Percentiles rank a stretch among this genome's conserved stretches.
These are phyloP conservation scores for Silurus glanis DNA, from an alignment of 2,113 vertebrate genomes.

Conservation along the genomic window DNA sequence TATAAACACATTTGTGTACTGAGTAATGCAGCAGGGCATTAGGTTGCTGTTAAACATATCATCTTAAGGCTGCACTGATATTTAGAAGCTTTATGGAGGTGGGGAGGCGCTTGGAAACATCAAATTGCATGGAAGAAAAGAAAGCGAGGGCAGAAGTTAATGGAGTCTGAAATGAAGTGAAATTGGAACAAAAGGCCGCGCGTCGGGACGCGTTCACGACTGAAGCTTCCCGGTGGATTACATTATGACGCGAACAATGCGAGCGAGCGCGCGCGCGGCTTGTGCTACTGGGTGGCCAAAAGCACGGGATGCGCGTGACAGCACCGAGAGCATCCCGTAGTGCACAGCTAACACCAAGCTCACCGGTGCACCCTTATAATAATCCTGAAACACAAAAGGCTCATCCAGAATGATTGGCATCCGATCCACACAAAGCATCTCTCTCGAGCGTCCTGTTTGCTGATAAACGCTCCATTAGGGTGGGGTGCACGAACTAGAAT, in stretches of 20 bases:
- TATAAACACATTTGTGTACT: neutral
- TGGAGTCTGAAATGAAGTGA: constrained; percentile 27
- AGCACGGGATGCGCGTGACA: constrained; percentile 32
- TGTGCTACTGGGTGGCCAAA: constrained; percentile 22
- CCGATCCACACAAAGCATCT: neutral
- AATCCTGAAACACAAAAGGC: neutral
- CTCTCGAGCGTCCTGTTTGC: neutral
- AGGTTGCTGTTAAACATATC: neutral
- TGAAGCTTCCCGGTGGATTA: constrained; percentile 36
- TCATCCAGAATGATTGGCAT: neutral
- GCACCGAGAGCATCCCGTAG: constrained; percentile 4
- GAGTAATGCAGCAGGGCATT: neutral
- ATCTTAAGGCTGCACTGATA: neutral
- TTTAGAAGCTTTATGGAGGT: too few species aligned
- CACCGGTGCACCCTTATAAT: neutral
- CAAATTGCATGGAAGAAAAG: constrained; percentile 12
- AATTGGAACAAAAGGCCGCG: constrained; percentile 43
- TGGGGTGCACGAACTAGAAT: neutral
- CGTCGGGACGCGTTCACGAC: neutral
- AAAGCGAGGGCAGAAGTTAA: constrained; percentile 19
- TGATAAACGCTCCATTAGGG: neutral
- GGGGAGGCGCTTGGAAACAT: neutral
- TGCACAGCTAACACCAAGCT: neutral
- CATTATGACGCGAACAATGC: constrained; percentile 41
- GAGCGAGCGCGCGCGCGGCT: neutral